These are phyloP conservation scores for Hipparchia semele DNA, from an alignment of 2,888 invertebrate genomes.

Conservation along the genomic window DNA sequence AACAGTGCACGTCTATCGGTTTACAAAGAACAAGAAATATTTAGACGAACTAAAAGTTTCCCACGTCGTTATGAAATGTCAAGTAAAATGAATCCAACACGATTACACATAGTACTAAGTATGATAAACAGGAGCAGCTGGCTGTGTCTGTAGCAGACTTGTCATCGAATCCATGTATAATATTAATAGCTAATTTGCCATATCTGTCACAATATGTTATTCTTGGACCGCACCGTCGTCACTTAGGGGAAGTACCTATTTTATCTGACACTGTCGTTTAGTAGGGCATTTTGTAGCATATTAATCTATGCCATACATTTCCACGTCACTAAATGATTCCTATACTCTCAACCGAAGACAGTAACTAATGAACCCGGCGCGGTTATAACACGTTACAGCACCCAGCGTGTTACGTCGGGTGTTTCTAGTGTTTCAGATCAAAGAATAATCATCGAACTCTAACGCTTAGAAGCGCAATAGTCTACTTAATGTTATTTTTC, in stretches of 20 bases:
- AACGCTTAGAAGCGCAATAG: no score
- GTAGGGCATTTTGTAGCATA: neutral
- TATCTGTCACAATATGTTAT: slow-evolving; percentile 16
- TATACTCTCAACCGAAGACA: no score
- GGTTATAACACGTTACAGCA: no score
- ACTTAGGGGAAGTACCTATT: neutral
- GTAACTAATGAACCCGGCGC: no score
- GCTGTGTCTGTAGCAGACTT: neutral
- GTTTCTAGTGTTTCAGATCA: no score
- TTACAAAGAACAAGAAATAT: no score
- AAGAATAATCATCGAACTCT: no score
- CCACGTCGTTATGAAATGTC: slow-evolving; percentile 10
- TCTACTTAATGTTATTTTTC: no score
- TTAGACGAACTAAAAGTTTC: neutral
- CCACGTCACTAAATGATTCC: neutral
- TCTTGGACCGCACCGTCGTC: neutral
- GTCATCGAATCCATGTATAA: slow-evolving; percentile 18
- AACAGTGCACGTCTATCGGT: no score
- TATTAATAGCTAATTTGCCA: slow-evolving; percentile 20
- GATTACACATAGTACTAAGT: neutral
- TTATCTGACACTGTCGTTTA: neutral
- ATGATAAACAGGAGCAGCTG: slow-evolving; percentile 33
- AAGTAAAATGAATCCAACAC: slow-evolving; percentile 8
- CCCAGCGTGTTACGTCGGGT: no score
- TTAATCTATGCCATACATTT: neutral